A percentile compares a stretch with the other conserved stretches of the same genome.
Evolutionary conservation across 2,888 invertebrate genomes (phyloP).

Genomic region (Dolomedes plantarius): DNA sequence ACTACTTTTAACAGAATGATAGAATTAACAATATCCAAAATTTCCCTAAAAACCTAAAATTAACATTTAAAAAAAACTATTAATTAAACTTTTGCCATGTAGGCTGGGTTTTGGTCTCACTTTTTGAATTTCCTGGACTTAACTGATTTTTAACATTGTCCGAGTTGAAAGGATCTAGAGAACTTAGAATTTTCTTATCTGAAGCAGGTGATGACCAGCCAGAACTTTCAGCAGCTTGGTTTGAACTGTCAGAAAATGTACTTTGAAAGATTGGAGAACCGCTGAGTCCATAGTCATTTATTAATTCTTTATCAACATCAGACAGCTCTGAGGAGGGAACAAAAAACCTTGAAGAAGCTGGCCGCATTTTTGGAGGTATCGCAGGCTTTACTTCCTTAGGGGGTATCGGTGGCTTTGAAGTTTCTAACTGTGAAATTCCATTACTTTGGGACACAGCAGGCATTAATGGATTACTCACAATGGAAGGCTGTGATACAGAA

Average conservation of each 20-base stretch:
- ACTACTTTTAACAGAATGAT: too few relatives aligned
- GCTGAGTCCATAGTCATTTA: slow-evolving; percentile 57
- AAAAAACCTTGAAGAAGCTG: slow-evolving; percentile 39
- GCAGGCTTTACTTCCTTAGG: slow-evolving; percentile 39
- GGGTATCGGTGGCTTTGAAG: neutral
- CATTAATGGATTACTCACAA: neutral
- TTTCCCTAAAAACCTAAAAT: too few relatives aligned
- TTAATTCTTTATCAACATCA: slow-evolving; percentile 42
- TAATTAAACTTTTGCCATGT: slow-evolving; percentile 64
- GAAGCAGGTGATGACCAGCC: neutral
- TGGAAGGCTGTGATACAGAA: neutral
- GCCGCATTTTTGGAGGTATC: slow-evolving; percentile 41
- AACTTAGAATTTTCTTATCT: neutral
- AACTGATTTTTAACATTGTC: neutral
- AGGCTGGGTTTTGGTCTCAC: slow-evolving; percentile 25
- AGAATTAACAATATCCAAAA: too few relatives aligned
- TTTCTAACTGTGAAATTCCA: neutral
- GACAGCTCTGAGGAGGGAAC: slow-evolving; percentile 29
- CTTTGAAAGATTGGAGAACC: slow-evolving; percentile 45
- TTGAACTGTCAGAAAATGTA: neutral
- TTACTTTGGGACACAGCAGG: neutral
- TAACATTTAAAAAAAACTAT: too few relatives aligned
- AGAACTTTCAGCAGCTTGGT: neutral
- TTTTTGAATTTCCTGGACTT: slow-evolving; percentile 35
- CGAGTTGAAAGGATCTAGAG: neutral